Conservation (phyloP, 53 echinoderm and acorn worm species). For the Stichopus horrens region DNA sequence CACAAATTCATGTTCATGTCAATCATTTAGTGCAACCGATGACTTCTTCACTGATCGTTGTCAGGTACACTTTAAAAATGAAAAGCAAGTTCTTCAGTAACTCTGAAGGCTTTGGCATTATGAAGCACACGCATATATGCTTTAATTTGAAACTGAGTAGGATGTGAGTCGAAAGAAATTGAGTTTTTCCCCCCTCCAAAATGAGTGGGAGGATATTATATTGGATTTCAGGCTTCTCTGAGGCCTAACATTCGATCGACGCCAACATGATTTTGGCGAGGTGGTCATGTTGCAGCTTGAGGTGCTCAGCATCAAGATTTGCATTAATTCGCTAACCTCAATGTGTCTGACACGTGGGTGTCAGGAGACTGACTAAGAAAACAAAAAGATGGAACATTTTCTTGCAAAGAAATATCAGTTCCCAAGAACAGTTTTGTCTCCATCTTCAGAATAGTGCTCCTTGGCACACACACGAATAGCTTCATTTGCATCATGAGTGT, state of each 20-base stretch:
- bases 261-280: neutral
- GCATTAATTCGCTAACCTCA: neutral
- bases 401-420: no score
- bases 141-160: conserved; percentile 14
- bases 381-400: neutral
- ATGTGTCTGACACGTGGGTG: neutral
- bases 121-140: neutral
- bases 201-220: neutral
- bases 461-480: no score
- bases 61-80: no score
- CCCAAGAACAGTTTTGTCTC: no score
- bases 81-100: no score
- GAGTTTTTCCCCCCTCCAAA: neutral
- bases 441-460: no score
- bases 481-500: no score
- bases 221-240: conserved; percentile 7
- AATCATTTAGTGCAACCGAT: no score
- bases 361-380: neutral
- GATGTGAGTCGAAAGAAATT: conserved; percentile 10
- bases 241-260: conserved; percentile 14
- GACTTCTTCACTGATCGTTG: no score
- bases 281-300: neutral
- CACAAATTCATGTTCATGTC: no score
- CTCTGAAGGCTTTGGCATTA: no score
- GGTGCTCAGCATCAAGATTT: neutral